Conservation (phyloP, 2,113 vertebrate genomes). For the Anhinga rufa region DNA sequence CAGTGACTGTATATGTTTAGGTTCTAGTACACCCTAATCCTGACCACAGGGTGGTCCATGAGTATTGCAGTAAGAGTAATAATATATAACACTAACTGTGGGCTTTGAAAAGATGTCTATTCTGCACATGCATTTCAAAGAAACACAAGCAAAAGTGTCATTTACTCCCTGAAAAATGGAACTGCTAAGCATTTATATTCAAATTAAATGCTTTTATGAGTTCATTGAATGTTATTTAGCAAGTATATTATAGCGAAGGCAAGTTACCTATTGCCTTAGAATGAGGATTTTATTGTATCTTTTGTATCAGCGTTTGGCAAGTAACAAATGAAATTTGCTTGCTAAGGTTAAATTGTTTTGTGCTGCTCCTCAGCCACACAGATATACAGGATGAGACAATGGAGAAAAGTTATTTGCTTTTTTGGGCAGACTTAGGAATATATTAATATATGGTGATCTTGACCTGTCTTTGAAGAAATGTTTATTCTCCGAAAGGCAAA, state of each 20-base stretch:
- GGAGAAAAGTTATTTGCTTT: neutral
- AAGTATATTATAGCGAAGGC: neutral
- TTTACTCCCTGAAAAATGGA: slow-evolving; percentile 29
- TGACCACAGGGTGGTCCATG: neutral
- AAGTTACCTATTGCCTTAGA: slow-evolving; percentile 29
- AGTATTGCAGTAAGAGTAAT: neutral
- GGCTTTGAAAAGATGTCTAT: slow-evolving; percentile 7
- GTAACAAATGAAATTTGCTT: slow-evolving; percentile 67
- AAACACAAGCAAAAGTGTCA: neutral
- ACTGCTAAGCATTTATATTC: slow-evolving; percentile 49
- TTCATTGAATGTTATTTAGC: slow-evolving; percentile 55
- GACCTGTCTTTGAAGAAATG: slow-evolving; percentile 9
- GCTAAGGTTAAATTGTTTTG: slow-evolving; percentile 59
- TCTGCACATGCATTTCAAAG: slow-evolving; percentile 17
- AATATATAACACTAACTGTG: neutral
- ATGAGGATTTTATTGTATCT: slow-evolving; percentile 60
- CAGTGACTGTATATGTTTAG: neutral
- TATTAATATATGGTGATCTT: neutral
- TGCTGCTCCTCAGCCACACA: neutral
- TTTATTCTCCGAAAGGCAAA: slow-evolving; percentile 4
- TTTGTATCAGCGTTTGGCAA: slow-evolving; percentile 53
- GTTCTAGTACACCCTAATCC: neutral
- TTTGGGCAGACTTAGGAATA: neutral
- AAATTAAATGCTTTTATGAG: slow-evolving; percentile 45
- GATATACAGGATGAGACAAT: neutral